phyloP scores from a whole-genome alignment of 2,797 vertebrate genomes.

The Chiroxiphia lanceolata region DNA sequence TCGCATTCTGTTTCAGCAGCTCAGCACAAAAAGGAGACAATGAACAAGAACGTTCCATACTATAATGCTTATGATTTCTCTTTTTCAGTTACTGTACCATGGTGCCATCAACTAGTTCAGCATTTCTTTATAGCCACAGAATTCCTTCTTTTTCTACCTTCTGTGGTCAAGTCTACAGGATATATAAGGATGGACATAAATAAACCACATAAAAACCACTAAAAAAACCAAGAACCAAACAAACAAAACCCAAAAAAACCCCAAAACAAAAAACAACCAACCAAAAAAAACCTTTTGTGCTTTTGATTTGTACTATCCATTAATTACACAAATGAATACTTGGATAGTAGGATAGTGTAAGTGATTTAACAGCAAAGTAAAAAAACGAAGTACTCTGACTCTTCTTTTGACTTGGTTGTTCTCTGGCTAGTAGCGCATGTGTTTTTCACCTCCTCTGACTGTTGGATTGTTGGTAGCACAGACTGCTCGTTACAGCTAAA shows the following conservation, averaged over 20 bases:
- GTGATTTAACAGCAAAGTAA: background rate
- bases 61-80: background rate
- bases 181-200: background rate
- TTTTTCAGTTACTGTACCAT: background rate
- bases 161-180: background rate
- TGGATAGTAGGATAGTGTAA: rapidly evolving
- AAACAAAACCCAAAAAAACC: too few relatives aligned
- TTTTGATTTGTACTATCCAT: background rate
- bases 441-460: background rate
- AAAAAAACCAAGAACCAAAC: too few relatives aligned
- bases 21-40: background rate
- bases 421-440: background rate
- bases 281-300: too few relatives aligned
- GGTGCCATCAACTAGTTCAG: background rate
- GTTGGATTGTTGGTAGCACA: background rate
- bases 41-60: background rate
- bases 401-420: background rate
- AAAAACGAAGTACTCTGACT: background rate
- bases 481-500: background rate
- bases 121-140: background rate
- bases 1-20: background rate
- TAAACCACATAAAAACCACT: background rate
- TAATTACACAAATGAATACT: background rate
- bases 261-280: too few relatives aligned
- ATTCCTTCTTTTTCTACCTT: background rate